Conservation (phyloP, 1,140 invertebrate species). For the Eufriesea mexicana region DNA sequence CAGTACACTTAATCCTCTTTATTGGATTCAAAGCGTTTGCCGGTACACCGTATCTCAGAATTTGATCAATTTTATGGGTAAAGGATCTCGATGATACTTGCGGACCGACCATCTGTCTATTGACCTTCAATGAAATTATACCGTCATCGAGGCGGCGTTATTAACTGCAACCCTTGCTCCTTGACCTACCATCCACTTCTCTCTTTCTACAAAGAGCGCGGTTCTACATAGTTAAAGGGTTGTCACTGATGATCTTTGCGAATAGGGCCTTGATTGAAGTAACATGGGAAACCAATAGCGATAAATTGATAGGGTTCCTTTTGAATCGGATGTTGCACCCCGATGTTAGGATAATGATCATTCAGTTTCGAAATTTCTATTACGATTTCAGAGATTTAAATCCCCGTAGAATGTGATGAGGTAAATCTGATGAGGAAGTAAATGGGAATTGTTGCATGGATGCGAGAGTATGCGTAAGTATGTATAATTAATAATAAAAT, state of each 20-base stretch:
- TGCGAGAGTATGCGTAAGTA: too few relatives aligned
- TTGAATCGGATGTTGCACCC: too few relatives aligned
- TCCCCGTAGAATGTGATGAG: too few relatives aligned
- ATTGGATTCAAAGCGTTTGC: slow-evolving; percentile 73
- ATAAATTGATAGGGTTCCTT: too few relatives aligned
- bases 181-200: neutral
- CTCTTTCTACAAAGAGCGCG: neutral
- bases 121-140: slow-evolving; percentile 58
- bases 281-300: too few relatives aligned
- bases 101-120: slow-evolving; percentile 62
- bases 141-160: slow-evolving; percentile 19
- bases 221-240: neutral
- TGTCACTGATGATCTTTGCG: neutral
- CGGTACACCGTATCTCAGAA: slow-evolving; percentile 65
- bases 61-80: slow-evolving; percentile 72
- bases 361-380: too few relatives aligned
- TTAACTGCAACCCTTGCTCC: slow-evolving; percentile 15
- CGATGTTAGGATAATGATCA: too few relatives aligned
- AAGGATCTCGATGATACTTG: slow-evolving; percentile 69
- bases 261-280: too few relatives aligned
- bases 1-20: slow-evolving; percentile 77
- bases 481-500: too few relatives aligned
- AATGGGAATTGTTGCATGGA: too few relatives aligned
- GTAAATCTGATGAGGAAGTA: too few relatives aligned
- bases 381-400: too few relatives aligned